Percentiles rank a stretch among this genome's conserved stretches.
Conservation (phyloP, 2,113 vertebrate species). For the Phodopus roborovskii region DNA sequence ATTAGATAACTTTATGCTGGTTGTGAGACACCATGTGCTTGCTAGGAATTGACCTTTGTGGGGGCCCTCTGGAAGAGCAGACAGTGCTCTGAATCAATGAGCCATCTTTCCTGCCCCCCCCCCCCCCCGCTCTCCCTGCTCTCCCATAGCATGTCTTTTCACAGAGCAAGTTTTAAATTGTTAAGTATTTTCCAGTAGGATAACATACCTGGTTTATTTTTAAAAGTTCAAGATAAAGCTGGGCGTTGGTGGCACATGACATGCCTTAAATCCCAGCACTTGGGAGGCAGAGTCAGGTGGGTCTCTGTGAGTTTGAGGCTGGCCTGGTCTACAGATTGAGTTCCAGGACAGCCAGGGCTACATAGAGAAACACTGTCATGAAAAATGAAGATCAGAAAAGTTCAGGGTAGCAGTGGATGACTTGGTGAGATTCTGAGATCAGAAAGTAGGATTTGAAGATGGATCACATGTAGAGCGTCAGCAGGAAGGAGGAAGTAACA, state of each 20-base stretch:
- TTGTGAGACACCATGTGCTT: too few species aligned
- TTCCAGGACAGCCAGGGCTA: background rate
- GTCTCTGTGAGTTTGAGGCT: background rate
- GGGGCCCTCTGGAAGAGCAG: too few species aligned
- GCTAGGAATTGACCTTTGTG: too few species aligned
- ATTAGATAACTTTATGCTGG: too few species aligned
- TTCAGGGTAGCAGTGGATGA: conserved; percentile 8
- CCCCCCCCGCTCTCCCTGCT: too few species aligned
- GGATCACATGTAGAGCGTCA: background rate
- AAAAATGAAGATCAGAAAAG: background rate
- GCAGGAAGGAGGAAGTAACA: background rate
- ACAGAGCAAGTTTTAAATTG: background rate
- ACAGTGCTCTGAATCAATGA: too few species aligned
- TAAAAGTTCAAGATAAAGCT: background rate
- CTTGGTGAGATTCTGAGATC: background rate
- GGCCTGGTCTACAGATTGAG: background rate
- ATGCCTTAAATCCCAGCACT: background rate
- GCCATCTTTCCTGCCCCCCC: too few species aligned
- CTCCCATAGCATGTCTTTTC: background rate
- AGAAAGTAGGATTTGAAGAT: conserved; percentile 44
- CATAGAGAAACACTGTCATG: background rate
- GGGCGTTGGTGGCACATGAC: background rate
- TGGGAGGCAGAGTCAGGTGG: background rate
- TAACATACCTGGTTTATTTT: background rate
- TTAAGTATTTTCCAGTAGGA: background rate